A percentile compares a stretch with the other conserved stretches of the same genome.
These are phyloP conservation scores for Agriotes lineatus DNA, from an alignment of 2,888 invertebrate genomes.

Conservation along the genomic window DNA sequence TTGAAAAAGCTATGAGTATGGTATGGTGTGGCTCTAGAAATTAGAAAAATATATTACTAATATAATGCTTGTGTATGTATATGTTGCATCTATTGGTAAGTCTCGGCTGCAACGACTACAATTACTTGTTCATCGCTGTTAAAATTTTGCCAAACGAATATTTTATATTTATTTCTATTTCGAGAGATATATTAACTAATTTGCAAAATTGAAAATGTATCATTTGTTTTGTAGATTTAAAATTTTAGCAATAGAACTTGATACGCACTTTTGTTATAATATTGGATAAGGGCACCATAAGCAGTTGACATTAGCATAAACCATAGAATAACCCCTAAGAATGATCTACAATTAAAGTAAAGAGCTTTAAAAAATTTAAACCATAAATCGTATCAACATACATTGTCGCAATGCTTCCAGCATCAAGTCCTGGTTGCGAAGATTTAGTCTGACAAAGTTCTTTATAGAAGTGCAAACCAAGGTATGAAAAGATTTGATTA, in stretches of 20 bases:
- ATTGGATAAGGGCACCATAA: neutral
- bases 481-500: neutral
- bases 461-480: neutral
- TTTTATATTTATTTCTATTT: no score
- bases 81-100: no score
- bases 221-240: no score
- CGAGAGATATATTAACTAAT: no score
- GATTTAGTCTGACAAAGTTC: neutral
- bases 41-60: no score
- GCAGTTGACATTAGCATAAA: neutral
- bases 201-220: no score
- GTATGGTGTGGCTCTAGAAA: neutral
- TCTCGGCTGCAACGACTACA: no score
- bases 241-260: neutral
- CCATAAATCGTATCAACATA: neutral
- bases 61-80: no score
- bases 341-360: neutral
- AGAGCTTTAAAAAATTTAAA: neutral
- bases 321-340: neutral
- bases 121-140: no score
- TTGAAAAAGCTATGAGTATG: neutral
- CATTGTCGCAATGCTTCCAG: neutral
- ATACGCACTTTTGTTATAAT: neutral
- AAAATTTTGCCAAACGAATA: no score
- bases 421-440: neutral